Base-by-base conservation (phyloP, 2,797 vertebrate genomes). In the Helicolenus hilgendorfi region DNA sequence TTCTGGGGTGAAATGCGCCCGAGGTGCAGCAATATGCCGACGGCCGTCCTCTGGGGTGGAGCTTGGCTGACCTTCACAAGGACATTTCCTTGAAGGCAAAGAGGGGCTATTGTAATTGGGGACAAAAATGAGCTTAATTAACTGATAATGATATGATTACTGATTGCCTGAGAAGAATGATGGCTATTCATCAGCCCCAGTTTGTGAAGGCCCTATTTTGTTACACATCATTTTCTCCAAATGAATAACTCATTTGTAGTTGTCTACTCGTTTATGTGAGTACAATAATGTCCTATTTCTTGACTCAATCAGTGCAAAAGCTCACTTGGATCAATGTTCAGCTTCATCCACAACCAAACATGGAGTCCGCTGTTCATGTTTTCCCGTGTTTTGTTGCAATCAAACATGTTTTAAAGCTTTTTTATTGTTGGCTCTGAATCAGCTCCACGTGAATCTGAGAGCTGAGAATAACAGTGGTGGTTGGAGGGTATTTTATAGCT, bases 61-160 rank as follows among this genome's bases (percentile, higher is more conserved):
- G 84, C 91, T 86, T 93, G 96, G 94, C 90, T 93, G 94, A 96
- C 95, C 94, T 94, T 95, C 91, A 94, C 73, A 89, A 79, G 90
- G 84, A 83, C 85, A 55, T 88, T 91, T 93, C 89, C 91, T 94
- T 74, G 36, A 92, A 89, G 87, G 92, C 92, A 82, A 91, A 76
- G 26, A 75, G 81, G 53, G 79, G 78, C 79, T 11, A 26, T 89
- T 89, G 81, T 89, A 91, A 91, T 89, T 81, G 79, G 82, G 85
- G 77, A 77, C 60, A 85, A 70, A 89, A 88, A 89, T 74, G 22
- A 67, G 79, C 83, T 75, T 90, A 92, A 93, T 95, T 92, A 84
- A 87, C 79, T 65, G 87, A 88, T 94, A 91, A 93, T 87, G 83
- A 89, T 86, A 84, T 73, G 85, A 91, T 89, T 69, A 29, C 72